These are phyloP conservation scores for Perdita meconis DNA, from an alignment of 2,888 invertebrate genomes.

Conservation along the genomic window DNA sequence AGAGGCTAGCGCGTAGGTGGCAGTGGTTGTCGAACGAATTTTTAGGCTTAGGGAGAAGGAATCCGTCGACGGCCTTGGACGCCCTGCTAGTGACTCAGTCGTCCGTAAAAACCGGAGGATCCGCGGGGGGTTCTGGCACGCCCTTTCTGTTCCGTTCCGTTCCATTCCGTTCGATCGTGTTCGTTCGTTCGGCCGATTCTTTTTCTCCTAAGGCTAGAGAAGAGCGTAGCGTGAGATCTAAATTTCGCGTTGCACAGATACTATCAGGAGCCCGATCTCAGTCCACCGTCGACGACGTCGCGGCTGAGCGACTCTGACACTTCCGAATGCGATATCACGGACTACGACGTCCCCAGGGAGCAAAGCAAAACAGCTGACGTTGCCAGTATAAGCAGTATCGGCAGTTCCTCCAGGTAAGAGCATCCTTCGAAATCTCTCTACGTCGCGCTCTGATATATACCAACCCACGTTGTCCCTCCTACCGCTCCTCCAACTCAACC, in stretches of 20 bases:
- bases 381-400: conserved; percentile 95
- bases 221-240: conserved; percentile 60
- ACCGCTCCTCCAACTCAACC: too few species aligned
- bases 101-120: not conserved
- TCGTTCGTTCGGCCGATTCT: conserved; percentile 51
- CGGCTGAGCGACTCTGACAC: conserved; percentile 97
- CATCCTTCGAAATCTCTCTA: conserved; percentile 56
- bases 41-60: conserved; percentile 57
- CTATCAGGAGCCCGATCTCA: conserved; percentile 88
- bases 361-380: conserved; percentile 90
- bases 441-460: conserved; percentile 35
- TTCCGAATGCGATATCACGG: conserved; percentile 87
- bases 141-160: too few species aligned
- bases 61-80: conserved; percentile 51
- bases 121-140: too few species aligned
- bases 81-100: not conserved
- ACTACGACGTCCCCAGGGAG: conserved; percentile 82
- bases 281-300: conserved; percentile 94
- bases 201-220: conserved; percentile 57
- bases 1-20: conserved; percentile 38
- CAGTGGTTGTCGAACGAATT: conserved; percentile 38
- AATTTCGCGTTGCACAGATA: conserved; percentile 71
- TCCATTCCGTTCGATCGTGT: not conserved
- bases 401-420: conserved; percentile 92
- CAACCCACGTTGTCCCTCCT: too few species aligned